Conservation (phyloP, 2,888 invertebrate species). For the Steromphala cineraria region DNA sequence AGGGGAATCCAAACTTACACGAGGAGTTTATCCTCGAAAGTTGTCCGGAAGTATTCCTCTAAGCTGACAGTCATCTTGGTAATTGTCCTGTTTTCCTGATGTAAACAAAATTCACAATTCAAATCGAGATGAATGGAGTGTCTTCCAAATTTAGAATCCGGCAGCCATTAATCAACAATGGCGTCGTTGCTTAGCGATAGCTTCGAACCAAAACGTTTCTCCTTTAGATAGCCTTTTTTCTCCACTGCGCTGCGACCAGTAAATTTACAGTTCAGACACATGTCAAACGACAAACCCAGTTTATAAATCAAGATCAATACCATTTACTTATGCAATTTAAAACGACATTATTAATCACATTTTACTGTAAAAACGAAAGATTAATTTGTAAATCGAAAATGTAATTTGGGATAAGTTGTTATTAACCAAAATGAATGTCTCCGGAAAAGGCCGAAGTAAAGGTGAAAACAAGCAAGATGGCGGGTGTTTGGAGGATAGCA, state of each 20-base stretch:
- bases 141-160: not conserved
- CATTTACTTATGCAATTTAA: too few species aligned
- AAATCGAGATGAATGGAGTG: not conserved
- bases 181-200: conserved; percentile 44
- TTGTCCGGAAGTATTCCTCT: conserved; percentile 74
- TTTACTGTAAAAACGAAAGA: too few species aligned
- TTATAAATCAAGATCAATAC: too few species aligned
- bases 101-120: not conserved
- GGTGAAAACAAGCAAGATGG: conserved; percentile 21
- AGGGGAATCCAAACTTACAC: conserved; percentile 64
- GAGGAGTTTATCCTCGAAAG: conserved; percentile 75
- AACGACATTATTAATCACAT: too few species aligned
- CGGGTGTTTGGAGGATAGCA: conserved; percentile 7
- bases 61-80: conserved; percentile 70
- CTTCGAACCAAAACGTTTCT: not conserved
- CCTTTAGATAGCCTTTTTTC: too few species aligned
- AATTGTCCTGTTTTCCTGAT: not conserved
- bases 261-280: too few species aligned
- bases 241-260: too few species aligned
- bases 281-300: too few species aligned
- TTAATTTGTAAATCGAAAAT: too few species aligned
- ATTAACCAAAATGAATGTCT: too few species aligned
- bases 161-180: conserved; percentile 57
- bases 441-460: not conserved
- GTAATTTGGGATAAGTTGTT: too few species aligned